These are phyloP conservation scores for Pseudococcus jackbeardsleyi DNA, from an alignment of 2,888 invertebrate species.

Conservation along the genomic window DNA sequence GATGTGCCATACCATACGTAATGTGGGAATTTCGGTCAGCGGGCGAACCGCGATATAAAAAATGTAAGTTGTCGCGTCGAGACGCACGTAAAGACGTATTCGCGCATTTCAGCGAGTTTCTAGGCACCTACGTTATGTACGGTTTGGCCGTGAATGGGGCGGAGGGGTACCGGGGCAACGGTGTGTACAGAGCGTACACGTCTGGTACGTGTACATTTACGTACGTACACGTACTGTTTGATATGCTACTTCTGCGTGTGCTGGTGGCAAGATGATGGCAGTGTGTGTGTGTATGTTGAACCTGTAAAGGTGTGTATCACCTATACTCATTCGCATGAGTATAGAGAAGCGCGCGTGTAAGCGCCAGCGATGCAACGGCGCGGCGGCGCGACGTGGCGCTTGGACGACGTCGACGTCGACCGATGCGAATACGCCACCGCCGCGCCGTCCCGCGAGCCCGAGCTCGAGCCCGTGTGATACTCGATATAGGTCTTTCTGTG, in stretches of 20 bases:
- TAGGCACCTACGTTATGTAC: not conserved
- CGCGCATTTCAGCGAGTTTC: not conserved
- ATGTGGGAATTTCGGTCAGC: not conserved
- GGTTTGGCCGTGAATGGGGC: not conserved
- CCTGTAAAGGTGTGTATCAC: not conserved
- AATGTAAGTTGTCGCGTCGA: constrained; percentile 13
- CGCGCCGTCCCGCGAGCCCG: no score
- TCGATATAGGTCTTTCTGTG: not conserved
- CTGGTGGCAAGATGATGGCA: not conserved
- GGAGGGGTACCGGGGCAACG: not conserved
- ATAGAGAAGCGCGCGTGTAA: not conserved
- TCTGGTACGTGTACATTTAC: not conserved
- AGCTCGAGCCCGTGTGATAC: not conserved
- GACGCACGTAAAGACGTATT: not conserved
- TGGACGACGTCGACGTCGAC: not conserved
- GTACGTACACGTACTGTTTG: not conserved
- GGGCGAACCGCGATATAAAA: not conserved
- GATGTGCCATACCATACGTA: not conserved
- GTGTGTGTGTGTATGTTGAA: not conserved
- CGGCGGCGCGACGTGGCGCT: not conserved
- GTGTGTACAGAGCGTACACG: not conserved
- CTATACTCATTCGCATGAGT: not conserved
- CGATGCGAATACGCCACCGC: not conserved
- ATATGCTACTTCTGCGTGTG: not conserved
- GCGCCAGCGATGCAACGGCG: not conserved